Base-by-base conservation (phyloP, 2,888 invertebrate genomes). In the Cordilura impudica region DNA sequence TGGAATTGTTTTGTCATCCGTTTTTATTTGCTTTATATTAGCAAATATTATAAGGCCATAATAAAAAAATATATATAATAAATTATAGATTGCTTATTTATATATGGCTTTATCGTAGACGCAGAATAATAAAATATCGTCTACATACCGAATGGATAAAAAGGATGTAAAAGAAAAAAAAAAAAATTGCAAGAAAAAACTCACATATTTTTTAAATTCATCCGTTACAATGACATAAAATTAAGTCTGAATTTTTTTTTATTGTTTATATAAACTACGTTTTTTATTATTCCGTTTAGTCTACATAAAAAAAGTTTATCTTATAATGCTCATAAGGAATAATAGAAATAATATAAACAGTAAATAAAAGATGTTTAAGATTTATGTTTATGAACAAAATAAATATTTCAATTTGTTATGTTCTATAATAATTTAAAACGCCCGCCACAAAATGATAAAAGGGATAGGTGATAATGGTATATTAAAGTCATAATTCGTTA, bases 51-150 rank as follows among this genome's bases (percentile, higher is more conserved):
- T 39, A 39, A 39, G n/a, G n/a, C n/a, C n/a, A 39, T n/a, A 39
- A n/a, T n/a, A 39, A 31, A 5, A 8, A 31, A 4, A 39, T n/a
- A 39, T n/a, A 12, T 31, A 31, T 19, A 63, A 49, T 63, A 63
- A 63, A 49, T 63, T 49, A 63, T 51, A 63, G 49, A 63, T 63
- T 45, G 47, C 47, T 43, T 61, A 61, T 61, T 43, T 61, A 61
- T 63, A 21, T 0, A 49, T 4, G 19, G n/a, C 21, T 18, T 49
- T 49, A n/a, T 49, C 19, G n/a, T 18, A n/a, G 5, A 12, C 21
- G 14, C 31, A 4, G 6, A 43, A 16, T 8, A 8, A 23, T 23
- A n/a, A n/a, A n/a, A n/a, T n/a, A n/a, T n/a, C n/a, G n/a, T n/a
- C n/a, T 31, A 31, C 10, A 31, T 31, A 10, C 1, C 2, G 1